These are phyloP conservation scores for Drosophila prosaltans DNA, from an alignment of 1,140 invertebrate genomes.

Conservation along the genomic window DNA sequence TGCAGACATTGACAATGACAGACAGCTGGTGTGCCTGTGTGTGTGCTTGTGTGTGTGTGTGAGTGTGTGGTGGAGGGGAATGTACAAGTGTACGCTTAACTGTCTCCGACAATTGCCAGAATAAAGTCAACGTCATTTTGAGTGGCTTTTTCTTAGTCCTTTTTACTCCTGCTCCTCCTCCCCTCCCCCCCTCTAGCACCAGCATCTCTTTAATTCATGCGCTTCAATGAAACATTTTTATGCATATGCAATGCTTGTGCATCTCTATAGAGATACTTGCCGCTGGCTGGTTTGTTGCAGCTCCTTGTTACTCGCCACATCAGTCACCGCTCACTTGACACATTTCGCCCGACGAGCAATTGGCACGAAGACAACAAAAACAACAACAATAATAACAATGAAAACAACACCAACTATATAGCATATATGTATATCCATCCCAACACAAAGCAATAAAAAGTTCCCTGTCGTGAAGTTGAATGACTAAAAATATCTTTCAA, in stretches of 20 bases:
- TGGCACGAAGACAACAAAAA: constrained; percentile 63
- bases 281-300: constrained; percentile 22
- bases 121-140: constrained; percentile 66
- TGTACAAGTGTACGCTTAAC: constrained; percentile 22
- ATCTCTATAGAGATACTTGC: constrained; percentile 18
- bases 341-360: constrained; percentile 70
- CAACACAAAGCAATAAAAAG: constrained; percentile 67
- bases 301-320: constrained; percentile 79
- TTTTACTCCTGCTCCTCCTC: no score
- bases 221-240: constrained; percentile 61
- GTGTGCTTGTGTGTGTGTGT: background rate
- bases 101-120: constrained; percentile 60
- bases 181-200: constrained; percentile 7
- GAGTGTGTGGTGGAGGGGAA: constrained; percentile 12
- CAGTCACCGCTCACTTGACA: constrained; percentile 83
- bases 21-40: constrained; percentile 33
- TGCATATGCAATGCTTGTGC: constrained; percentile 45
- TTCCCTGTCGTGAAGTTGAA: constrained; percentile 30
- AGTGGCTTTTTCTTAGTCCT: constrained; percentile 38
- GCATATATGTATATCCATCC: no score
- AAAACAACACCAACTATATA: background rate
- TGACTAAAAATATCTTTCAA: constrained; percentile 65
- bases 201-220: constrained; percentile 50
- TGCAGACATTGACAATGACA: constrained; percentile 69
- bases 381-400: background rate